Evolutionary conservation across 2,888 invertebrate species (phyloP), one percentile per base, ranked within the genome.

Genomic region (Barypeithes pellucidus): DNA sequence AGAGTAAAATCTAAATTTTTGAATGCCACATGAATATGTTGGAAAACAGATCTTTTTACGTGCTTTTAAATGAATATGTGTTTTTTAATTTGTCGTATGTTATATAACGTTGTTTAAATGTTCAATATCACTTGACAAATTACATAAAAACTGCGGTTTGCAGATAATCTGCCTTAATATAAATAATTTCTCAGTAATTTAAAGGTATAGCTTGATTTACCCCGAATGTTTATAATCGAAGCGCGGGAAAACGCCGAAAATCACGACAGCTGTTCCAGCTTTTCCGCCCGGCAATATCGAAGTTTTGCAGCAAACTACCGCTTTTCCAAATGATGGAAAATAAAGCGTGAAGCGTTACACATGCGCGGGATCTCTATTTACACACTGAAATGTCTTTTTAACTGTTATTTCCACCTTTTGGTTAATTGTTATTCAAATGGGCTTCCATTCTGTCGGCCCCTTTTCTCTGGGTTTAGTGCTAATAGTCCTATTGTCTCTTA

Each of bases 371-470:
- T 24, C 72, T 65, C 24, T 39, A 71, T 59, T 72, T 59, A 50
- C 41, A 66, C 39, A 18, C 20, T 45, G 36, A 50, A 61, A 62
- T 41, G 54, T 70, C 72, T 72, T 67, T 62, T 63, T 61, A 60
- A 72, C 50, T 47, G 66, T 59, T 66, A 72, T 72, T 72, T 54
- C 67, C 65, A 73, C 73, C 68, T 73, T 72, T 52, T 66, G 57
- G 70, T 62, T 70, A 71, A 74, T 74, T 74, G 70, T 67, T 74
- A 62, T 74, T 71, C 67, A 50, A 60, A 68, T 68, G 63, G 60
- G 36, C 24, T 73, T 69, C 57, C 20, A 45, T 22, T 61, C 41
- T 29, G n/a, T 54, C 66, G 39, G 22, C 57, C 41, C 24, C 52
- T 24, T 41, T 62, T 62, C 61, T 62, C 39, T 69, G 36, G 47